phyloP scores from a whole-genome alignment of 2,113 vertebrate genomes.

The Psettodes erumei region DNA sequence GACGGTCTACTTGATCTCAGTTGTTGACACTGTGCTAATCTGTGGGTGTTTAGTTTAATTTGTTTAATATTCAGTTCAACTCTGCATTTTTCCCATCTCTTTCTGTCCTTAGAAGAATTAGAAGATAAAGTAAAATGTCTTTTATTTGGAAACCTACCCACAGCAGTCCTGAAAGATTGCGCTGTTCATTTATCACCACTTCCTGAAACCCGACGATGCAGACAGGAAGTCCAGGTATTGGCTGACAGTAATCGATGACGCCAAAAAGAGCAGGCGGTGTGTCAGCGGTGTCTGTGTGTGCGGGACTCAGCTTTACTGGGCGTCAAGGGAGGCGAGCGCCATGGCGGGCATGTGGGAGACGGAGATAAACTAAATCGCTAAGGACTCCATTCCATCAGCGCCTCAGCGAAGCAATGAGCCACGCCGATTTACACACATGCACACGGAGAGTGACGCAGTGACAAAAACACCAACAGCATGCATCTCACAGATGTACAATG shows the following conservation, averaged over 20 bases:
- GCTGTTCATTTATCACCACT: constrained; percentile 58
- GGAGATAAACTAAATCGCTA: constrained; percentile 64
- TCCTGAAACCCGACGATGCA: constrained; percentile 69
- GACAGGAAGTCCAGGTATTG: constrained; percentile 61
- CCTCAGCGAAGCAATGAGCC: constrained; percentile 34
- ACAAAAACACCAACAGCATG: constrained; percentile 2
- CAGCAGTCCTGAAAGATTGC: constrained; percentile 31
- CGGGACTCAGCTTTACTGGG: constrained; percentile 2
- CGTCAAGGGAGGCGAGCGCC: constrained; percentile 28
- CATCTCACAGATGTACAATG: background rate
- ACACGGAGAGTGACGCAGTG: background rate
- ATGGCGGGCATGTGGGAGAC: constrained; percentile 35
- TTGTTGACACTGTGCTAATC: background rate
- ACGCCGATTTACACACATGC: constrained; percentile 4
- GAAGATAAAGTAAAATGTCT: constrained; percentile 1
- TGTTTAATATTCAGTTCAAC: background rate
- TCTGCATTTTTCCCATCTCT: too few species aligned
- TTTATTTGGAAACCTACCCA: constrained; percentile 24
- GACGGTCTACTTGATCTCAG: background rate
- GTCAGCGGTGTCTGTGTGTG: constrained; percentile 46
- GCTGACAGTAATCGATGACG: constrained; percentile 62
- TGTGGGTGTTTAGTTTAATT: constrained; percentile 3
- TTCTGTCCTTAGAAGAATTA: background rate
- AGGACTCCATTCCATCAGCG: constrained; percentile 53
- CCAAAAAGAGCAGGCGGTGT: constrained; percentile 51